These are phyloP conservation scores for Gasterosteus aculeatus DNA, from an alignment of 2,113 vertebrate species.

Conservation along the genomic window DNA sequence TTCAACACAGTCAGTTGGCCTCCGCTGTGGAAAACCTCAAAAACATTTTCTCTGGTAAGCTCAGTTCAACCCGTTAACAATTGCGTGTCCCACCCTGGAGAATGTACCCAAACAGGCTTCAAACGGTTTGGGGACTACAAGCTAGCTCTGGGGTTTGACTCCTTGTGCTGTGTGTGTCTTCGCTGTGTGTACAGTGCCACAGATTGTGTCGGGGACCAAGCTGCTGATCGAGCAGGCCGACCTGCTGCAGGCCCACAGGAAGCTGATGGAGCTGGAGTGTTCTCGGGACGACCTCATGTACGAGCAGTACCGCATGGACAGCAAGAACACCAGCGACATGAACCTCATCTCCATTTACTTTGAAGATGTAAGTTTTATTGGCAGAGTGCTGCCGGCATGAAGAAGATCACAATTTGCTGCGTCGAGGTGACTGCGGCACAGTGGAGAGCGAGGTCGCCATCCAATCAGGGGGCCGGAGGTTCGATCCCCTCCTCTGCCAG, in stretches of 20 bases:
- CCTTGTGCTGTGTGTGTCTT: background rate
- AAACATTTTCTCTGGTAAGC: slow-evolving; percentile 96
- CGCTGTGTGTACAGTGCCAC: slow-evolving; percentile 84
- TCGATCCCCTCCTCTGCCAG: too few species aligned
- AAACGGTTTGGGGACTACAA: background rate
- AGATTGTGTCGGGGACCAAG: slow-evolving; percentile 91
- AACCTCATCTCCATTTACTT: slow-evolving; percentile 93
- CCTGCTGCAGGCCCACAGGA: slow-evolving; percentile 92
- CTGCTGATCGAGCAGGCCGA: slow-evolving; percentile 91
- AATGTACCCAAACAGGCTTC: background rate
- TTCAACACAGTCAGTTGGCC: slow-evolving; percentile 96
- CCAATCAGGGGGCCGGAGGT: too few species aligned
- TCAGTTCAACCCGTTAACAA: background rate
- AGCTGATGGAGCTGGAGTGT: slow-evolving; percentile 95
- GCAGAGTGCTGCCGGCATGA: too few species aligned
- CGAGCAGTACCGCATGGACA: slow-evolving; percentile 97
- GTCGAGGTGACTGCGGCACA: too few species aligned
- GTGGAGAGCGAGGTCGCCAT: too few species aligned
- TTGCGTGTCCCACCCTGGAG: background rate
- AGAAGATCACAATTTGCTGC: background rate
- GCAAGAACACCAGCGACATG: slow-evolving; percentile 93
- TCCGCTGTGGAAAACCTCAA: slow-evolving; percentile 98
- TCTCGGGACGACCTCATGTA: slow-evolving; percentile 97
- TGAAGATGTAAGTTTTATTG: slow-evolving; percentile 72
- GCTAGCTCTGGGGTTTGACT: background rate